phyloP scores from a whole-genome alignment of 2,797 vertebrate species.

The Microctenopoma lineatum region DNA sequence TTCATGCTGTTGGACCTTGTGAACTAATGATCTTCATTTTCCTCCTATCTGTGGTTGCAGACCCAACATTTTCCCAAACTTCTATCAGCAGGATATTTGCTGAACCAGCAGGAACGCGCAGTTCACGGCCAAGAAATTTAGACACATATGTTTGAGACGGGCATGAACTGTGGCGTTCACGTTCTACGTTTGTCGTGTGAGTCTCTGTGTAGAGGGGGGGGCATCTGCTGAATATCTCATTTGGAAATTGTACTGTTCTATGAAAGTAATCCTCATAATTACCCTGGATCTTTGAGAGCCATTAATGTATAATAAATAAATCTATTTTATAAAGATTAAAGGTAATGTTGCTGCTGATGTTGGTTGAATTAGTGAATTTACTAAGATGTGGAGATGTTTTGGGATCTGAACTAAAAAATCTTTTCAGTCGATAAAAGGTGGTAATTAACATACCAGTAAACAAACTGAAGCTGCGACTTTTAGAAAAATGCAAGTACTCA shows the following conservation, averaged over 20 bases:
- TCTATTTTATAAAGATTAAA: neutral
- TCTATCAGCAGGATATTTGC: slow-evolving; percentile 6
- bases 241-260: neutral
- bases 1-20: neutral
- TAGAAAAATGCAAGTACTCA: neutral
- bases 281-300: neutral
- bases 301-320: slow-evolving; percentile 5
- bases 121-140: neutral
- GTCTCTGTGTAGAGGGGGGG: neutral
- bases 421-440: slow-evolving; percentile 11
- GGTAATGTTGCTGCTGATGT: neutral
- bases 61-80: neutral
- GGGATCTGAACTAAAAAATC: neutral
- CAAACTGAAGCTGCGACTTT: neutral
- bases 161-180: neutral
- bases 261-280: neutral
- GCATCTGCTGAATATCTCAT: neutral
- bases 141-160: neutral
- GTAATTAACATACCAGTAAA: slow-evolving; percentile 24
- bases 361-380: slow-evolving; percentile 22
- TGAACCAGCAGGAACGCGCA: neutral
- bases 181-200: neutral
- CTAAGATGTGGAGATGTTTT: slow-evolving; percentile 1
- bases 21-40: neutral
- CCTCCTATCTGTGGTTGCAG: neutral